Conservation (phyloP, 2,888 invertebrate species). For the Cacoxenus indagator region DNA sequence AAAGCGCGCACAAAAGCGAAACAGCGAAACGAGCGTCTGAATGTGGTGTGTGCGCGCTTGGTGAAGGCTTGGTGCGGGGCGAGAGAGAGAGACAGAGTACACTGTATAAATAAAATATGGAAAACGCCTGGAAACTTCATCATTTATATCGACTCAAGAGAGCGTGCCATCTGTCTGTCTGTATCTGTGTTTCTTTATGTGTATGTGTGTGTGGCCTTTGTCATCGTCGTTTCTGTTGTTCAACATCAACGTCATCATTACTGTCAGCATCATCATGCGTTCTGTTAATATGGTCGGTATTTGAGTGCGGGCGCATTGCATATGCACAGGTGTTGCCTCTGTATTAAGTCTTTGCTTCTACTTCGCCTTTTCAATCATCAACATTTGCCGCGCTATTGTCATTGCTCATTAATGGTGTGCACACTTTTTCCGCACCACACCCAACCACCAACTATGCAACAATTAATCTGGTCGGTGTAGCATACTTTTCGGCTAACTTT, state of each 20-base stretch:
- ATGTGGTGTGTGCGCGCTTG: background rate
- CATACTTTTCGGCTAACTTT: background rate
- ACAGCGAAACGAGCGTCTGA: background rate
- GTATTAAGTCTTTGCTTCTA: background rate
- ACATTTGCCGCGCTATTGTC: slow-evolving; percentile 17
- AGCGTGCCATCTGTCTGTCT: background rate
- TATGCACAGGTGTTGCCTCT: no score
- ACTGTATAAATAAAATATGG: slow-evolving; percentile 5
- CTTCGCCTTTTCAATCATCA: background rate
- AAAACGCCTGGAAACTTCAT: slow-evolving; percentile 28
- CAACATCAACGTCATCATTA: background rate
- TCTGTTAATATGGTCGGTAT: background rate
- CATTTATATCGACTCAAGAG: background rate
- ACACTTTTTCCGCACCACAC: background rate
- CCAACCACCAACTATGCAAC: no score
- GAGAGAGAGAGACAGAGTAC: background rate
- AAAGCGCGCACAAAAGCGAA: slow-evolving; percentile 15
- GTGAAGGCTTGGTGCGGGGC: background rate
- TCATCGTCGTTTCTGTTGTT: background rate
- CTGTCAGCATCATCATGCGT: background rate
- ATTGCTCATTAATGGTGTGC: slow-evolving; percentile 8
- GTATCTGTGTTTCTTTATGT: background rate
- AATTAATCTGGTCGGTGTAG: background rate
- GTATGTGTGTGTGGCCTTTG: background rate
- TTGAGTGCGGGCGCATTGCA: background rate